A percentile compares a stretch with the other conserved stretches of the same genome.
phyloP scores from a whole-genome alignment of 2,888 invertebrate species.

The Caenorhabditis sp. region DNA sequence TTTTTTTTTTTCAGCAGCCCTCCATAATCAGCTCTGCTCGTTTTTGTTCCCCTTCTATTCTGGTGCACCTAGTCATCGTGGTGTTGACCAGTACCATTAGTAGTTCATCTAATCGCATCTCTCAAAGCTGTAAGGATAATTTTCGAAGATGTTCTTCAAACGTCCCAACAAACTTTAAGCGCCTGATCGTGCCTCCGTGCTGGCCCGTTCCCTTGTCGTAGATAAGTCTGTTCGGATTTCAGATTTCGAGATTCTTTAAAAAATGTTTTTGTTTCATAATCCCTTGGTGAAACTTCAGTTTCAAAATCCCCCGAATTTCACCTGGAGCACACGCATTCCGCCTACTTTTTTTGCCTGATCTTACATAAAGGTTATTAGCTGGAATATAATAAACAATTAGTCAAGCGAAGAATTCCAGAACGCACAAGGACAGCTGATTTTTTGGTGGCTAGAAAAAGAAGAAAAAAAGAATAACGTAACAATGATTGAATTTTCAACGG shows the following conservation, averaged over 20 bases:
- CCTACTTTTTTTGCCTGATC: constrained; percentile 14
- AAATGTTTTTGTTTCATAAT: neutral
- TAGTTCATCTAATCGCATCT: neutral
- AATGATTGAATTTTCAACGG: constrained; percentile 3
- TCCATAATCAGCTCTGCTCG: too few relatives aligned
- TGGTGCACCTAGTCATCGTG: neutral
- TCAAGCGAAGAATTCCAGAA: neutral
- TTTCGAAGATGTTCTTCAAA: neutral
- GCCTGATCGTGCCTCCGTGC: neutral
- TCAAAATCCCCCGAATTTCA: neutral
- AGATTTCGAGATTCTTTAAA: too few relatives aligned
- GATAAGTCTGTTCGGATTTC: neutral
- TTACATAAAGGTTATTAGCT: neutral
- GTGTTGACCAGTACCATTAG: neutral
- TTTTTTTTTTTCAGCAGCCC: too few relatives aligned
- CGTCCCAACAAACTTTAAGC: neutral
- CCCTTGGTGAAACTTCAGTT: constrained; percentile 12
- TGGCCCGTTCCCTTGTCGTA: neutral
- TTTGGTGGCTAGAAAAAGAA: neutral
- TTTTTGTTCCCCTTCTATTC: neutral
- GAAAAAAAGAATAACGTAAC: neutral
- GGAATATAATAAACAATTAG: constrained; percentile 7
- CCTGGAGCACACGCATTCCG: neutral
- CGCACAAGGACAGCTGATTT: neutral
- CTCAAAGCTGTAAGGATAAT: neutral